Evolutionary conservation across 2,888 invertebrate species (phyloP).

Genomic region (Psococerastis gibbosa): DNA sequence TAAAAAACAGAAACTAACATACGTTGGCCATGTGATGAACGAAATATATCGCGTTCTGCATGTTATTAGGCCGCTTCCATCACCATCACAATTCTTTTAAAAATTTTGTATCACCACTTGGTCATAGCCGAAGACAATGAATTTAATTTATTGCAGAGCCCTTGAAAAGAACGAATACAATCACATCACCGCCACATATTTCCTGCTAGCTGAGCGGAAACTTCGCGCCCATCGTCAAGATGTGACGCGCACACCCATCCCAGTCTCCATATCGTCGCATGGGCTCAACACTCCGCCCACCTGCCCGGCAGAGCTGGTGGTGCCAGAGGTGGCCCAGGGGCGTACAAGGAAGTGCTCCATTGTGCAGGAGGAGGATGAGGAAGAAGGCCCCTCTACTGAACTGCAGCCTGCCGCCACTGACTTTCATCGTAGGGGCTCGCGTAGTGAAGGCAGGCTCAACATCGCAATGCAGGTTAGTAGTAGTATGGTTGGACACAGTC

Average conservation of each 20-base stretch:
- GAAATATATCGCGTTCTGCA: no score
- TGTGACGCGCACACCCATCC: constrained; percentile 23
- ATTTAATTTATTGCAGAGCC: constrained; percentile 37
- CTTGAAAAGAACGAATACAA: constrained; percentile 93
- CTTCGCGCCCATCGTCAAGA: constrained; percentile 60
- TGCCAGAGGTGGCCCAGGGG: constrained; percentile 34
- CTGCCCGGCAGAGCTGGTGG: background rate
- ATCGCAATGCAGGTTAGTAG: constrained; percentile 44
- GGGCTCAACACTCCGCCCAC: background rate
- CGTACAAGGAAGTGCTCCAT: constrained; percentile 76
- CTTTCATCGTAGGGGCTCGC: constrained; percentile 48
- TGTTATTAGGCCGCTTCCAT: no score
- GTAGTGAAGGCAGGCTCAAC: constrained; percentile 63
- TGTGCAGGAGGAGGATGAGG: constrained; percentile 81
- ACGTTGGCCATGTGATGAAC: no score
- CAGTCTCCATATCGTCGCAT: background rate
- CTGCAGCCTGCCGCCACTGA: constrained; percentile 29
- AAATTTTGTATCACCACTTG: background rate
- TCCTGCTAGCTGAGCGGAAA: constrained; percentile 83
- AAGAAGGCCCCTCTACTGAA: constrained; percentile 34
- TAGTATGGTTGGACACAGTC: no score
- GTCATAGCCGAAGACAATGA: no score
- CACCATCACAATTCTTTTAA: constrained; percentile 10
- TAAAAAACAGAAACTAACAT: no score
- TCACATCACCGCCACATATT: constrained; percentile 97